phyloP scores from a whole-genome alignment of 1,140 invertebrate genomes.

The Ceratina australensis region DNA sequence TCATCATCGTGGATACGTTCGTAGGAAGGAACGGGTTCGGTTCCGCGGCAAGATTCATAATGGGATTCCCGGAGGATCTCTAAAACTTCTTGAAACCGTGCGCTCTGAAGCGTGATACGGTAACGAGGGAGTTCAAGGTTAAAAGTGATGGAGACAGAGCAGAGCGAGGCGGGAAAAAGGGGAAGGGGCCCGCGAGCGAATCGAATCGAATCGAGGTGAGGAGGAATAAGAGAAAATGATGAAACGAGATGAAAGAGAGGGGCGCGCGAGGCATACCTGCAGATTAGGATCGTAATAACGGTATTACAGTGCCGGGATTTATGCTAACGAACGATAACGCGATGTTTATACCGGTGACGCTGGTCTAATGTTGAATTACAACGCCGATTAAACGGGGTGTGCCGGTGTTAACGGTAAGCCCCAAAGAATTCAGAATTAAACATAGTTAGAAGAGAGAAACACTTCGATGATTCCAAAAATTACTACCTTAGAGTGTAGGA shows the following conservation, averaged over 20 bases:
- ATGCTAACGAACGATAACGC: constrained; percentile 37
- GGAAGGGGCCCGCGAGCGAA: constrained; percentile 13
- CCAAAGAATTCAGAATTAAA: neutral
- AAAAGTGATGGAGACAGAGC: constrained; percentile 58
- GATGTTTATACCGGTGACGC: constrained; percentile 8
- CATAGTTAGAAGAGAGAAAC: no score
- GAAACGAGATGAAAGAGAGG: neutral
- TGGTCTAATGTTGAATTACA: constrained; percentile 26
- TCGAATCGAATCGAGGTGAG: constrained; percentile 5
- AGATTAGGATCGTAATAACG: constrained; percentile 47
- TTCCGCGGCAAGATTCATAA: constrained; percentile 55
- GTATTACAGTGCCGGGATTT: constrained; percentile 45
- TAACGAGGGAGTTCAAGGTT: constrained; percentile 66
- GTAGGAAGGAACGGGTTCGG: constrained; percentile 45
- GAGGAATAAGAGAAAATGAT: neutral
- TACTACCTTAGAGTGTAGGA: no score
- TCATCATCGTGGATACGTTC: constrained; percentile 44
- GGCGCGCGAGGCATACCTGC: constrained; percentile 26
- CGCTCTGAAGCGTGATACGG: constrained; percentile 62
- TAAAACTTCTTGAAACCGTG: constrained; percentile 63
- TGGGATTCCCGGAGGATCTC: constrained; percentile 63
- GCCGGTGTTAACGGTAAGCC: constrained; percentile 2
- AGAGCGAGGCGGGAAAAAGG: constrained; percentile 18
- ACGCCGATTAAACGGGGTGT: constrained; percentile 26
- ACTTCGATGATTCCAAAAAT: no score